Conservation (phyloP, 2,888 invertebrate genomes). For the Mimumesa dahlbomi region DNA sequence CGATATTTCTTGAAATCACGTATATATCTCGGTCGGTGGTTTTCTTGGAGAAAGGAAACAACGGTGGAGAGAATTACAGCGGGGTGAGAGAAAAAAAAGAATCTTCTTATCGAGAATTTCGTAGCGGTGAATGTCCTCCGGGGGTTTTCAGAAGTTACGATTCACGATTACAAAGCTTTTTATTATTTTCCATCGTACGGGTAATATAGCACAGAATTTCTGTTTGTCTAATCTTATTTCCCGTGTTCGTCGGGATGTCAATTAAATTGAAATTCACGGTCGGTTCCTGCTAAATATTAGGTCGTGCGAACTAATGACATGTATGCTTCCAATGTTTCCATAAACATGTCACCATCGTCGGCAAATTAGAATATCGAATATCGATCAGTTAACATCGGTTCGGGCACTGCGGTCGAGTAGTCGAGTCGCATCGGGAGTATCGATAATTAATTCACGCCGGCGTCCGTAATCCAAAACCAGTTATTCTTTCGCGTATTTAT, state of each 20-base stretch:
- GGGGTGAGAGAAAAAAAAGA: too few species aligned
- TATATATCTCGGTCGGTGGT: too few species aligned
- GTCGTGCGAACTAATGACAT: slow-evolving; percentile 18
- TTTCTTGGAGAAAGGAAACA: too few species aligned
- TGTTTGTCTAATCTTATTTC: background rate
- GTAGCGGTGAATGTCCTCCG: too few species aligned
- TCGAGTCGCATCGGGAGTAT: slow-evolving; percentile 16
- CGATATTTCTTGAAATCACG: too few species aligned
- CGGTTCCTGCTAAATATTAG: slow-evolving; percentile 24
- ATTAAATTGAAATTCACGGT: slow-evolving; percentile 30
- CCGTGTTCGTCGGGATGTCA: slow-evolving; percentile 14
- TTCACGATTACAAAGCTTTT: too few species aligned
- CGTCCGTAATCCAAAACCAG: too few species aligned
- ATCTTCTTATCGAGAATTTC: too few species aligned
- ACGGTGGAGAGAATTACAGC: too few species aligned
- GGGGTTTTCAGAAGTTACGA: too few species aligned
- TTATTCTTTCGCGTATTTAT: too few species aligned
- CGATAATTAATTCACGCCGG: slow-evolving; percentile 47
- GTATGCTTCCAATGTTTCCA: slow-evolving; percentile 47
- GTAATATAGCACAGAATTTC: background rate
- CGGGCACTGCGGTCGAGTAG: slow-evolving; percentile 11
- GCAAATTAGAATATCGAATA: slow-evolving; percentile 56
- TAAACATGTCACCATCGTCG: slow-evolving; percentile 49
- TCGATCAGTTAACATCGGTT: slow-evolving; percentile 44
- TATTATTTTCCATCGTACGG: too few species aligned